Conservation (phyloP, 2,113 vertebrate genomes). For the Colaptes auratus region DNA sequence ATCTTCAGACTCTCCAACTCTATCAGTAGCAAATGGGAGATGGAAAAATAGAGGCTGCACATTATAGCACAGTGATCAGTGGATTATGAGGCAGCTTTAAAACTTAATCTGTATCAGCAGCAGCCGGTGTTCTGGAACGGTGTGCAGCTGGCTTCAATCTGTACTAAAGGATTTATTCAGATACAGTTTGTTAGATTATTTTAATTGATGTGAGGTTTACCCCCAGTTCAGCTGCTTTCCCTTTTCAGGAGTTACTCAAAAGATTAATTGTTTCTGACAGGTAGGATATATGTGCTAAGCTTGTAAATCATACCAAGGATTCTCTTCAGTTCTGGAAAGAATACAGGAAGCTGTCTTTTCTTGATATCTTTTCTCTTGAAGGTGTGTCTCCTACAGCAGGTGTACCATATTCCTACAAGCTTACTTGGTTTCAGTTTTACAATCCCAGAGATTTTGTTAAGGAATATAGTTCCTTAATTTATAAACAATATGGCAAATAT, state of each 20-base stretch:
- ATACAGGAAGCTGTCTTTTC: neutral
- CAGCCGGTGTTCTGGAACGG: neutral
- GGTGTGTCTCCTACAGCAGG: neutral
- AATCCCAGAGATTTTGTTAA: neutral
- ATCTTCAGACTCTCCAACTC: neutral
- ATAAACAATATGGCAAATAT: too few relatives aligned
- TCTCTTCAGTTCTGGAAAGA: neutral
- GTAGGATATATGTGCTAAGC: neutral
- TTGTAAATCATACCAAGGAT: neutral
- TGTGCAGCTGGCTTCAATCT: neutral
- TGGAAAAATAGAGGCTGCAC: neutral
- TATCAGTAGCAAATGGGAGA: neutral
- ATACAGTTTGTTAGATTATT: neutral
- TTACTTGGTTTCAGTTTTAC: neutral
- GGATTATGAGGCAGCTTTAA: neutral
- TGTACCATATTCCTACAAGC: neutral
- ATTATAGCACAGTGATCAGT: neutral
- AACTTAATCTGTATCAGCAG: neutral
- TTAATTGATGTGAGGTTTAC: neutral
- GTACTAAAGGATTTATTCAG: neutral
- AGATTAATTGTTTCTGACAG: neutral
- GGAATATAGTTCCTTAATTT: too few relatives aligned
- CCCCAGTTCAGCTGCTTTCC: neutral
- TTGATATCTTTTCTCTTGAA: neutral
- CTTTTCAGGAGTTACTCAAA: neutral